Evolutionary conservation across 2,113 vertebrate genomes (phyloP), one percentile per base, ranked within the genome.

Genomic region (Eulacestoma nigropectus): DNA sequence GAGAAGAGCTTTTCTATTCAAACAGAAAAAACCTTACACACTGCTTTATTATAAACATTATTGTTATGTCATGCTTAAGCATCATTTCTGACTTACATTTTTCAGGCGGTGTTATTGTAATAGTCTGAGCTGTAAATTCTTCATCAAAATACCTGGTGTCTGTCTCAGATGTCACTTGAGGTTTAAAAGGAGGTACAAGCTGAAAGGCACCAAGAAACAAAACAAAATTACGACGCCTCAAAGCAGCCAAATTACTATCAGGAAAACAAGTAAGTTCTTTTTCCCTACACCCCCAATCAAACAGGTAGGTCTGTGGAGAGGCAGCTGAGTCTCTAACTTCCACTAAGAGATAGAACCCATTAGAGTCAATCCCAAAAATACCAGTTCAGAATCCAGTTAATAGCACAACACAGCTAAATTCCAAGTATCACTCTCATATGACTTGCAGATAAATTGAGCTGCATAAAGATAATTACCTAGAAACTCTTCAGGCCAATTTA

Each of bases 81-180:
- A 29, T 37, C 2, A 35, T 42, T 73, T 90, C 70, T 41, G 80
- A 97, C 96, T 97, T 98, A 99, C 99, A 99, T 99, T 99, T 99
- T 98, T 99, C 99, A 88, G 99, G 99, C 35, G 99, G 99, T 15
- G 99, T 99, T 97, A 99, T 99, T 87, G 99, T 99, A 98, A 99
- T 99, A 95, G 98, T 99, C 97, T 99, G 99, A 96, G 98, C 99
- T 94, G 99, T 99, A 96, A 99, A 99, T 98, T 99, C 99, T 98
- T 99, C 99, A 97, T 99, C 99, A 92, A 99, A 99, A 98, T 99
- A 99, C 98, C 99, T 98, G 21, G 99, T 99, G 93, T 99, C 99
- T 46, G 99, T 99, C 97, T 99, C 99, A 67, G 99, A 99, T 96
- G 99, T 99, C 97, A 99, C 99, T 98, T 99, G 99, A 98, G 99